Base-by-base conservation (phyloP, 1,140 invertebrate genomes). In the Tetraneura akinire region DNA sequence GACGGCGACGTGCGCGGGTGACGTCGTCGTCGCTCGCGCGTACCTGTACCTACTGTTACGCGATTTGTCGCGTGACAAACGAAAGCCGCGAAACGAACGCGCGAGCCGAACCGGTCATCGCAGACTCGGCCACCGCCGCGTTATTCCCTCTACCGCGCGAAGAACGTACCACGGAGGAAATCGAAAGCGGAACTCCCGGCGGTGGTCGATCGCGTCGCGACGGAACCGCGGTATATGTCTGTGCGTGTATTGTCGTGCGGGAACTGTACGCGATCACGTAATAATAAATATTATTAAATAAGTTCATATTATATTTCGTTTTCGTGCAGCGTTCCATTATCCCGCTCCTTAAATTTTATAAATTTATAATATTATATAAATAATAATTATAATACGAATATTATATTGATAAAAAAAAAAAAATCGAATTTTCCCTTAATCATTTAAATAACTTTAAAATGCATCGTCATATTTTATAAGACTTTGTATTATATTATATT, bases 31-130 rank as follows among this genome's bases (percentile, higher is more conserved):
- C 73, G 73, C 29, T 51, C 73, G 29, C 29, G 73, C 73, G 29
- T 71, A 71, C 68, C 42, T 1, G 26, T 66, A 66, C n/a, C 18
- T 37, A 18, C 60, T 23, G 14, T 37, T 37, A 37, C 51, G 18
- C 73, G 53, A 55, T 78, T n/a, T 47, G 74, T 78, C 74, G 74
- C 74, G 74, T 78, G 74, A 78, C 74, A 37, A 78, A 78, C 62
- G 74, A 78, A 45, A 78, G 73, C 73, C 26, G n/a, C 49, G 32
- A 37, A 53, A 73, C 70, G 23, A 45, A 32, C 37, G 49, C 49
- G 29, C 47, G 26, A 45, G 71, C 18, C 29, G n/a, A 55, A 76
- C 73, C 53, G 53, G 73, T 76, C 51, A 51, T 42, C 66, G 13
- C 21, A 45, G 37, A 68, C 64, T 68, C 64, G 64, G 45, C 5